Evolutionary conservation across 2,113 vertebrate species (phyloP).

Genomic region (Mionectes macconnelli): DNA sequence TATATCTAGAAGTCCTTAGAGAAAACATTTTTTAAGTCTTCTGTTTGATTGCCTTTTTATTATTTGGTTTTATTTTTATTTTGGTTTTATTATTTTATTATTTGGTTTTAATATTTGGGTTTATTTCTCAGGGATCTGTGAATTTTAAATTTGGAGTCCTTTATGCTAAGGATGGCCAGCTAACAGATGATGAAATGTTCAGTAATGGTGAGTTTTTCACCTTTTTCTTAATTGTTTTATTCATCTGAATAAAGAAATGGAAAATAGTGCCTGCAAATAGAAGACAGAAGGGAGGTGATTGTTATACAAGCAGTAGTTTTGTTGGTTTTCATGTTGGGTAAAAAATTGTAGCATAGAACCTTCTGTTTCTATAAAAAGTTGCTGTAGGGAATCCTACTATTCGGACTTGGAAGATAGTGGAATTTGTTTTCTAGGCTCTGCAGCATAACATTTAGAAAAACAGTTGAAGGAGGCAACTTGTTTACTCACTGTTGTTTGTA

Average conservation of each 20-base stretch:
- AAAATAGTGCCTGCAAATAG: neutral
- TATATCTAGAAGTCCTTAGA: neutral
- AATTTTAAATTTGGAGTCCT: conserved; percentile 99
- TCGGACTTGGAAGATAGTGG: neutral
- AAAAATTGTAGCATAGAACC: neutral
- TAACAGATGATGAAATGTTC: conserved; percentile 99
- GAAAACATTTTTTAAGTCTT: neutral
- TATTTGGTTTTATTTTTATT: neutral
- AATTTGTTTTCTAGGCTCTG: neutral
- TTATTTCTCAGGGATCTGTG: conserved; percentile 87
- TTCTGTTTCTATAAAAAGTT: neutral
- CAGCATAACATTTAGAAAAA: neutral
- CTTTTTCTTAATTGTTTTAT: neutral
- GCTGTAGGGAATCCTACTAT: neutral
- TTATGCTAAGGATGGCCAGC: conserved; percentile 95
- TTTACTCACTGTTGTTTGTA: neutral
- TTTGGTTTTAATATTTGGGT: neutral
- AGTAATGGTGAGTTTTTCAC: conserved; percentile 87
- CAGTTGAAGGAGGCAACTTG: accelerated
- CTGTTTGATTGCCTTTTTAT: neutral
- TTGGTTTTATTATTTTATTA: no score
- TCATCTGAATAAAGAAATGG: neutral
- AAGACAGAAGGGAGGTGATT: neutral
- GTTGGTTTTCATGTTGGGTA: neutral
- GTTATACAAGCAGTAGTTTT: neutral